Base-by-base conservation (phyloP, 2,113 vertebrate genomes). In the Corynorhinus townsendii region DNA sequence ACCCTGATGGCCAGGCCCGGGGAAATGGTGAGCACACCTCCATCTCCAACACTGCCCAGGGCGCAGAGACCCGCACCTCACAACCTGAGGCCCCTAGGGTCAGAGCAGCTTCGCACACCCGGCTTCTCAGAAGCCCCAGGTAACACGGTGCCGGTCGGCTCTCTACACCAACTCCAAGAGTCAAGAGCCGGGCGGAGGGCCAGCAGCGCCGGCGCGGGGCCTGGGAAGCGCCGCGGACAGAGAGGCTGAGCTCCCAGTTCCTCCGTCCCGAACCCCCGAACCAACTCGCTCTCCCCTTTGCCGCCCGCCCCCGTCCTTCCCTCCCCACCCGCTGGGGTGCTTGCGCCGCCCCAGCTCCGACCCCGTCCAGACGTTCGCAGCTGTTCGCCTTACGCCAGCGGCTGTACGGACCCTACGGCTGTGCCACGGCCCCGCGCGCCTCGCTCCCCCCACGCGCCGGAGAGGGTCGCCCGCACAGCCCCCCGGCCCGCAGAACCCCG, bases 101-200 rank as follows among this genome's bases (percentile, higher is more conserved):
- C n/a, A 26, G 3, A 26, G 54, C 73, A 47, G 47, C 87, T 17
- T 2, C 4, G 11, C 62, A 14, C 10, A 43, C 7, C 3, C 45
- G 7, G 81, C 40, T 43, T 85, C 76, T 33, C 47, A 2, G 20
- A 66, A 92, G 72, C 88, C 26, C 40, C 56, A 0, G 35, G 68
- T 47, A 86, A 45, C 49, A 11, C 49, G 28, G 80, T 9, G 47
- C 30, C 0, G 3, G 69, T 17, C 19, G n/a, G 35, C 76, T 16
- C 66, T 85, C 45, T 40, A 47, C 87, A 30, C 30, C 45, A 66
- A 28, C 66, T 26, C 10, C 72, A 1, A 52, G 95, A 96, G 92
- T 92, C 19, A 49, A 35, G 59, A 56, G 33, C 43, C 69, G 2
- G 16, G 72, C 20, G 24, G 19, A 7, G 2, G 7, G 28, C 52